Evolutionary conservation across 2,113 vertebrate genomes (phyloP), one percentile per base, ranked within the genome.

Genomic region (Microtus pennsylvanicus): DNA sequence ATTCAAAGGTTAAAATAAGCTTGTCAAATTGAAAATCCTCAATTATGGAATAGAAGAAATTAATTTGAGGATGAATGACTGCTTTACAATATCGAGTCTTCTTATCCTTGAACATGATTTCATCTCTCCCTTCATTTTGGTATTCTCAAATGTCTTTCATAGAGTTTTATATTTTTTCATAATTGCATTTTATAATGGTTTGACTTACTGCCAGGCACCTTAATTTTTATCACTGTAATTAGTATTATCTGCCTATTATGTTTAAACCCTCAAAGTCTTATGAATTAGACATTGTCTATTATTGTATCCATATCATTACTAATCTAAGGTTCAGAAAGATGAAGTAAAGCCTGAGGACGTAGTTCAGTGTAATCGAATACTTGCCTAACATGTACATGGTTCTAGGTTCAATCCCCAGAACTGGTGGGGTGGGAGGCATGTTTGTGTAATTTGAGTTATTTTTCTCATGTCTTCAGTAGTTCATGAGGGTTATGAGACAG

Each of bases 231-330:
- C 91, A 50, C 24, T 72, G 74, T 65, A 65, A 22, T 19, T 87
- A 72, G 61, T 28, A 2, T 21, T 92, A n/a, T 19, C 67, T 88
- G 55, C 0, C 42, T 77, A 87, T 90, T 83, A 83, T 87, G 21
- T 85, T 96, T 70, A 90, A 90, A 83, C 80, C 50, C 12, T 92
- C 63, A 80, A 35, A 33, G 7, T 24, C 13, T 45, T 90, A 3
- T 30, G 21, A 65, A 55, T 92, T 93, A 91, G 21, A 78, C 93
- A 94, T 55, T 89, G 82, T 87, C 30, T 96, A 92, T 55, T 93
- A 87, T 90, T 58, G 77, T 55, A 3, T 80, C 3, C 17, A 87
- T 94, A 90, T 87, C 67, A 35, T 80, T 90, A 75, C 47, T 83
- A 92, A 92, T 87, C 2, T 61, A 63, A 81, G 2, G 2, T 42